Evolutionary conservation across 2,113 vertebrate species (phyloP).

Genomic region (Cryptotis parvus): DNA sequence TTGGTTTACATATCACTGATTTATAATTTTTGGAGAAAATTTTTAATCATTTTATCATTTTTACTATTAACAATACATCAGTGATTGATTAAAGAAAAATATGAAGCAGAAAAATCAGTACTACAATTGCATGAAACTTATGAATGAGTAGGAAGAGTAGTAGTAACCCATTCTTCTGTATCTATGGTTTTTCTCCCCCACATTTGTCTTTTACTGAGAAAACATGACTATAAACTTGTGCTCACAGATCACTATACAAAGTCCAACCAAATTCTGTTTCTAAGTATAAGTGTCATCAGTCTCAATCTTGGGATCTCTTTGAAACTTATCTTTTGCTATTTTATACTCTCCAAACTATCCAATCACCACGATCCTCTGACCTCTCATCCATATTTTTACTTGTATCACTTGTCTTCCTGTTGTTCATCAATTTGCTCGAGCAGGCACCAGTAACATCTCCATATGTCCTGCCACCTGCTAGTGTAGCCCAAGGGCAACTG

Average conservation of each 20-base stretch:
- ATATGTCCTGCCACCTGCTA: too few species aligned
- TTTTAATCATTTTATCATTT: too few species aligned
- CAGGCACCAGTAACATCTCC: too few species aligned
- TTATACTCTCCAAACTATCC: neutral
- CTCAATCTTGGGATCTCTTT: neutral
- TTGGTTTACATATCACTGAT: too few species aligned
- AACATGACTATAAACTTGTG: neutral
- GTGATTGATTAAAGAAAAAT: too few species aligned
- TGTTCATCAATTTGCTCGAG: too few species aligned
- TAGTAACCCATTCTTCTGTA: neutral
- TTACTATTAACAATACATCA: too few species aligned
- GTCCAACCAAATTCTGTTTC: neutral
- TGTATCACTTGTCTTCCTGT: too few species aligned
- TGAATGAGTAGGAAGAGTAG: neutral
- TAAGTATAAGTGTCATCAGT: neutral
- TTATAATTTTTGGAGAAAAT: too few species aligned
- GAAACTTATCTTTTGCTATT: neutral
- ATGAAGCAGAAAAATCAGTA: neutral
- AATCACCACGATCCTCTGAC: neutral
- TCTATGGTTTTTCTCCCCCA: neutral
- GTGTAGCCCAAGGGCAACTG: too few species aligned
- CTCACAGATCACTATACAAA: neutral
- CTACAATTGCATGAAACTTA: neutral
- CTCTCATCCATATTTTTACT: neutral
- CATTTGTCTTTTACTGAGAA: slow-evolving; percentile 14